These are phyloP conservation scores for Ceratina calcarata DNA, from an alignment of 1,140 invertebrate species.

Conservation along the genomic window DNA sequence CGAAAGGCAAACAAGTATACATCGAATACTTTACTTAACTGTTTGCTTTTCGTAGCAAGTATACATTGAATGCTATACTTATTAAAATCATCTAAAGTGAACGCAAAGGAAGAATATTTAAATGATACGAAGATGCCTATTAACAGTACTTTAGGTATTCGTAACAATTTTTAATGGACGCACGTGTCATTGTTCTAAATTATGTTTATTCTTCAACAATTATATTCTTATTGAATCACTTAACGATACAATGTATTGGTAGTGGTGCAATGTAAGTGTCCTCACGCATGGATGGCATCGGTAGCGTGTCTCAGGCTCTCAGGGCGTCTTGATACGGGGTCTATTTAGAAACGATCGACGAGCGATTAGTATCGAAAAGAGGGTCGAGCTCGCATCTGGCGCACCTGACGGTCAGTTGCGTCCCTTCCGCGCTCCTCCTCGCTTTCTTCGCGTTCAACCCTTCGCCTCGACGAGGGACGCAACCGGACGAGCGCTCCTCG, in stretches of 20 bases:
- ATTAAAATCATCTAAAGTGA: background rate
- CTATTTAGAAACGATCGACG: conserved; percentile 73
- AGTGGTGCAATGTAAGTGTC: background rate
- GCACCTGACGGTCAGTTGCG: conserved; percentile 76
- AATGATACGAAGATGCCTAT: too few species aligned
- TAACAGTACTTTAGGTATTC: too few species aligned
- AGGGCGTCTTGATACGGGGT: conserved; percentile 44
- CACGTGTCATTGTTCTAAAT: too few species aligned
- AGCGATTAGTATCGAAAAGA: conserved; percentile 77
- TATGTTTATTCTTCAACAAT: too few species aligned
- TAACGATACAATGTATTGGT: too few species aligned
- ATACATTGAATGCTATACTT: background rate
- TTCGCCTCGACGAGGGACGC: conserved; percentile 55
- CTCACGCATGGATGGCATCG: background rate
- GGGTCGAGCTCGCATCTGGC: conserved; percentile 75
- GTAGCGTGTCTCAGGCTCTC: conserved; percentile 25
- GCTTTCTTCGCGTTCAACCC: conserved; percentile 60
- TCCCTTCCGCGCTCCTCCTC: conserved; percentile 57
- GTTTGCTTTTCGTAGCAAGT: background rate
- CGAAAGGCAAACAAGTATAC: background rate
- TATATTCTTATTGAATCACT: too few species aligned
- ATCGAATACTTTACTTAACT: too few species aligned
- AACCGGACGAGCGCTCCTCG: conserved; percentile 65
- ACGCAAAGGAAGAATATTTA: background rate
- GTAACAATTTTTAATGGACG: too few species aligned